Evolutionary conservation across 2,797 vertebrate species (phyloP).

Genomic region (Holocentrus rufus): DNA sequence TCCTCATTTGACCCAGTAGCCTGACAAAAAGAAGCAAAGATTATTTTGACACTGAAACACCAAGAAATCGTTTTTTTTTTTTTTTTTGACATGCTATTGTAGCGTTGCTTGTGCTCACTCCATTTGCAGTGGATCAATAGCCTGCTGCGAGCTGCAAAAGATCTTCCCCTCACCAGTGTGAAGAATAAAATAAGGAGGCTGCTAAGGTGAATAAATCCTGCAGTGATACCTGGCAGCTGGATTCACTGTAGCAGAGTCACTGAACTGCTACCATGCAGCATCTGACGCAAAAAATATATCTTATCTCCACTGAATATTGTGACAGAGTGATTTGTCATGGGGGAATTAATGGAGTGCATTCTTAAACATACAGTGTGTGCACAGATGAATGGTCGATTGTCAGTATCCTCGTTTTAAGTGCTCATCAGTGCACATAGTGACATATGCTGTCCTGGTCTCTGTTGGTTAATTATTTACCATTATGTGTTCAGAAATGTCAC

Average conservation of each 20-base stretch:
- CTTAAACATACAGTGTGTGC: neutral
- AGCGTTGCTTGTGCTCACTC: conserved; percentile 22
- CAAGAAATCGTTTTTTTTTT: no score
- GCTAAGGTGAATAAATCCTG: conserved; percentile 48
- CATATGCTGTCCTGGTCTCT: conserved; percentile 7
- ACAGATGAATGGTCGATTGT: conserved; percentile 9
- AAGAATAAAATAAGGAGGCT: conserved; percentile 43
- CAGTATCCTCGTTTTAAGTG: conserved; percentile 5
- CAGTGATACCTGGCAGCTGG: conserved; percentile 44
- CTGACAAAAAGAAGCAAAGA: conserved; percentile 25
- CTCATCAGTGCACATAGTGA: conserved; percentile 11
- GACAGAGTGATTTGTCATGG: conserved; percentile 26
- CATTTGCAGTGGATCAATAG: conserved; percentile 53
- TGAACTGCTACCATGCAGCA: conserved; percentile 27
- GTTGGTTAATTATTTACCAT: conserved; percentile 27
- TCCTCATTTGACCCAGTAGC: conserved; percentile 54
- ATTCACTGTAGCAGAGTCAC: conserved; percentile 25
- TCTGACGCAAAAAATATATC: conserved; percentile 44
- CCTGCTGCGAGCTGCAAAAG: conserved; percentile 26
- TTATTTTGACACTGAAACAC: conserved; percentile 18
- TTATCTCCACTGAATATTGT: conserved; percentile 46
- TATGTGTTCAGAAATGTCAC: conserved; percentile 36
- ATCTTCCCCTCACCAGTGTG: conserved; percentile 3
- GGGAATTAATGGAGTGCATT: conserved; percentile 42
- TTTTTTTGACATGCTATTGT: neutral